A percentile compares a stretch with the other conserved stretches of the same genome.
Conservation (phyloP, 2,113 vertebrate genomes). For the Saiga tatarica region DNA sequence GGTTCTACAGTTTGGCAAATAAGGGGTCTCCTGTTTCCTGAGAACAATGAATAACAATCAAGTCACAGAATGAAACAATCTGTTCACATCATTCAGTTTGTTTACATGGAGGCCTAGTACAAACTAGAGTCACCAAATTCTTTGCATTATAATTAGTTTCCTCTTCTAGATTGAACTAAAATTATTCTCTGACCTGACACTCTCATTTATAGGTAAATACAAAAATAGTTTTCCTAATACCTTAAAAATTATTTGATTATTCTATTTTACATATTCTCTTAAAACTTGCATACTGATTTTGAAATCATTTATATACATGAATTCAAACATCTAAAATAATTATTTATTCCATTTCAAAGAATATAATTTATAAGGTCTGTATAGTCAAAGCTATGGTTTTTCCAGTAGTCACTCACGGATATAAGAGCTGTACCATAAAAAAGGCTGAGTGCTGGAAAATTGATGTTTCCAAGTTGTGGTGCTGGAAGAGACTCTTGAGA, state of each 20-base stretch:
- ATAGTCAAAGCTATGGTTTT: background rate
- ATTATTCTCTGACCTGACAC: background rate
- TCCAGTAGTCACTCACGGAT: background rate
- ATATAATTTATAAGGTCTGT: background rate
- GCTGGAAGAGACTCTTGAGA: background rate
- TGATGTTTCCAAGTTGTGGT: background rate
- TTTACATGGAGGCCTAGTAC: background rate
- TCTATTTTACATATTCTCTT: background rate
- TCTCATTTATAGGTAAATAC: background rate
- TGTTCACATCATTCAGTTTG: background rate
- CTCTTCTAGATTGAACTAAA: background rate
- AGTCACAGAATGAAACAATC: background rate
- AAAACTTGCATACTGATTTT: background rate
- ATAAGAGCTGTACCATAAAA: background rate
- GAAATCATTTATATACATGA: background rate
- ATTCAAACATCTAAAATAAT: background rate
- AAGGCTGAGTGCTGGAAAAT: background rate
- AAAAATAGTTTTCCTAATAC: background rate
- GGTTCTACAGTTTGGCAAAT: background rate
- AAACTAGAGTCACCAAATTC: background rate
- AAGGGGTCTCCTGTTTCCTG: background rate
- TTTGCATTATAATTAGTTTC: background rate
- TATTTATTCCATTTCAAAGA: background rate
- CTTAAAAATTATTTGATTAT: background rate
- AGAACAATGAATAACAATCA: background rate